Evolutionary conservation across 1,140 invertebrate species (phyloP).

Genomic region (Thaumatotibia leucotreta): DNA sequence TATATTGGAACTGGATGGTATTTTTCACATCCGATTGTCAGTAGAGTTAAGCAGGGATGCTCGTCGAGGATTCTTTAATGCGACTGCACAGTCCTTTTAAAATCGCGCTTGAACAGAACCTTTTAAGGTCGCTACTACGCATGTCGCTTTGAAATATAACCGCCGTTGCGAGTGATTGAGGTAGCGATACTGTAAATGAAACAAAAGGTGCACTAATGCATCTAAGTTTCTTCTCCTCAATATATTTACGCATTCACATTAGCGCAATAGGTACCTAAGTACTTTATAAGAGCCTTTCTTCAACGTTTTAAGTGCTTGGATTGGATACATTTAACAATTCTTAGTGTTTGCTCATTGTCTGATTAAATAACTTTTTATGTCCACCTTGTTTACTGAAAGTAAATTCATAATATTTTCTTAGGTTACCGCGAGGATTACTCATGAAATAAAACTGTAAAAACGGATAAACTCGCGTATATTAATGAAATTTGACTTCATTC

Average conservation of each 20-base stretch:
- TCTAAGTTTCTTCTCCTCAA: background rate
- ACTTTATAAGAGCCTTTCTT: background rate
- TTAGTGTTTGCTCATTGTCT: background rate
- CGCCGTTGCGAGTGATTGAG: slow-evolving; percentile 23
- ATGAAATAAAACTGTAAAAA: no score
- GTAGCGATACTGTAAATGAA: slow-evolving; percentile 18
- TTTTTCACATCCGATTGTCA: slow-evolving; percentile 31
- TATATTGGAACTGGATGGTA: slow-evolving; percentile 7
- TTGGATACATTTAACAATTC: background rate
- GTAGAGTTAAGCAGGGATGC: slow-evolving; percentile 21
- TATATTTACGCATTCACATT: background rate
- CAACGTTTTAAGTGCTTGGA: background rate
- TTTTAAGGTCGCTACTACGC: slow-evolving; percentile 30
- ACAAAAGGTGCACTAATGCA: slow-evolving; percentile 14
- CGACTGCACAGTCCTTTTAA: slow-evolving; percentile 28
- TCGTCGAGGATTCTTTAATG: slow-evolving; percentile 29
- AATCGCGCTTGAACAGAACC: slow-evolving; percentile 21
- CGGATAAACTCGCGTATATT: no score
- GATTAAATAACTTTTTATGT: background rate
- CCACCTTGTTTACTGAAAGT: no score
- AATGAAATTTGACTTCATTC: no score
- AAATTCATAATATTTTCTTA: no score
- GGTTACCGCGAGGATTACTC: no score
- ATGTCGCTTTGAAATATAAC: slow-evolving; percentile 27
- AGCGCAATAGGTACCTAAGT: background rate